Evolutionary conservation across 2,797 vertebrate genomes (phyloP), one percentile per base, ranked within the genome.

Genomic region (Manis pentadactyla): DNA sequence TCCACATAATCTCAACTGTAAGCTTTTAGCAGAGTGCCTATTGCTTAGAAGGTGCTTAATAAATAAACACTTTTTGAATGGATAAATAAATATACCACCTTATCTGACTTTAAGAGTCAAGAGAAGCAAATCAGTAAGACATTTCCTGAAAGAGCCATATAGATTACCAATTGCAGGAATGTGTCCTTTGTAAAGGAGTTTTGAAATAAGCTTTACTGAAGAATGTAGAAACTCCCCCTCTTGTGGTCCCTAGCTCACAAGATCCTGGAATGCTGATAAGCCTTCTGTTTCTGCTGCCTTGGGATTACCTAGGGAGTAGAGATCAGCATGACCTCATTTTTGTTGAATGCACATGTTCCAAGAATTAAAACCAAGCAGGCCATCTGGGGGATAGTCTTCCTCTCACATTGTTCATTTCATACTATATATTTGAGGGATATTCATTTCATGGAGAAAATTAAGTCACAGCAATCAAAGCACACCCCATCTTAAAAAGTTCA

Each of bases 381-480:
- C 93, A 82, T 88, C 77, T 95, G 90, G 93, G n/a, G 19, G 85
- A 81, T 89, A 94, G 77, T 96, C 55, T 86, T 93, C 93, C 96
- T 86, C 87, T 88, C 97, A 93, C 75, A 81, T 94, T 97, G 31
- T 91, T 87, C 86, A 93, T 97, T 97, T 77, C 78, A 63, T 25
- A 81, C 77, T 69, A 79, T 97, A 53, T 74, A 53, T n/a, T 1
- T 9, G 69, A 71, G 21, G 39, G 96, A 73, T 97, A 95, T 37
- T 97, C 88, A 87, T 98, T 97, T 96, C 74, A 94, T 90, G 93
- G 93, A 92, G 94, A 97, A 96, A 98, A 94, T 95, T 98, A 97
- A 97, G 93, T 92, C 87, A 97, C 74, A 95, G 93, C 77, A 95
- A 97, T 96, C 97, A 96, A 97, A 97, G 87, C 75, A 88, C 93